phyloP scores from a whole-genome alignment of 2,113 vertebrate species.

The Oxyruncus cristatus region DNA sequence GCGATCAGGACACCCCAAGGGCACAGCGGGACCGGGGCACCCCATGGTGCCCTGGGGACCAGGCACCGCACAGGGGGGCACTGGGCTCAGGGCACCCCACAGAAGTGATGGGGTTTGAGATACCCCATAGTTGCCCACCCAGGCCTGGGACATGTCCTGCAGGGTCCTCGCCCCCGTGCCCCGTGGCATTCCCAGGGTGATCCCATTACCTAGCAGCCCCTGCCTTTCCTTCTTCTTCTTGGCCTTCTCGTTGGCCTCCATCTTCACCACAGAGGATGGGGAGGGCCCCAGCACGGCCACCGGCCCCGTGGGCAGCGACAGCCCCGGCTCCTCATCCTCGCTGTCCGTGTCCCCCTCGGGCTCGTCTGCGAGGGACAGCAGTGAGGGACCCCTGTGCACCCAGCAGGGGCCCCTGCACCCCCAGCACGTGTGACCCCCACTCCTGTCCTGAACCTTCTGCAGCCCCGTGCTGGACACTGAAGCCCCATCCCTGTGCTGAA shows the following conservation, averaged over 20 bases:
- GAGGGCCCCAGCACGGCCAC: constrained; percentile 83
- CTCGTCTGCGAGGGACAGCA: background rate
- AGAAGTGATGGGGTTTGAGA: background rate
- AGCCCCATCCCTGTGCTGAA: background rate
- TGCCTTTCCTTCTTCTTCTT: constrained; percentile 96
- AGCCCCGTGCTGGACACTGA: rapidly evolving
- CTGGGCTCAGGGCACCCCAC: background rate
- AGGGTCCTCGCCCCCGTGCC: rapidly evolving
- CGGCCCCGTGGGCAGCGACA: constrained; percentile 55
- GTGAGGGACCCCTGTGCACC: background rate
- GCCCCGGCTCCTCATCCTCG: constrained; percentile 70
- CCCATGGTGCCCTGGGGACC: background rate
- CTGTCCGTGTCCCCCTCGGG: constrained; percentile 80
- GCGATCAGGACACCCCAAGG: background rate
- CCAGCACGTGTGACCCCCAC: background rate
- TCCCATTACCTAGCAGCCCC: constrained; percentile 83
- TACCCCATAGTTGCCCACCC: background rate
- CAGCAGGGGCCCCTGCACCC: background rate
- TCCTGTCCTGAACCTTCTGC: background rate
- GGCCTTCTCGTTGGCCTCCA: constrained; percentile 96
- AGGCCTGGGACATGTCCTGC: rapidly evolving
- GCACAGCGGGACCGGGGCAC: background rate
- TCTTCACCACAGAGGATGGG: constrained; percentile 92
- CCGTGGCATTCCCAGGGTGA: rapidly evolving
- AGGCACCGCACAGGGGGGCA: background rate